These are phyloP conservation scores for Eolophus roseicapilla DNA, from an alignment of 2,113 vertebrate species.

Conservation along the genomic window DNA sequence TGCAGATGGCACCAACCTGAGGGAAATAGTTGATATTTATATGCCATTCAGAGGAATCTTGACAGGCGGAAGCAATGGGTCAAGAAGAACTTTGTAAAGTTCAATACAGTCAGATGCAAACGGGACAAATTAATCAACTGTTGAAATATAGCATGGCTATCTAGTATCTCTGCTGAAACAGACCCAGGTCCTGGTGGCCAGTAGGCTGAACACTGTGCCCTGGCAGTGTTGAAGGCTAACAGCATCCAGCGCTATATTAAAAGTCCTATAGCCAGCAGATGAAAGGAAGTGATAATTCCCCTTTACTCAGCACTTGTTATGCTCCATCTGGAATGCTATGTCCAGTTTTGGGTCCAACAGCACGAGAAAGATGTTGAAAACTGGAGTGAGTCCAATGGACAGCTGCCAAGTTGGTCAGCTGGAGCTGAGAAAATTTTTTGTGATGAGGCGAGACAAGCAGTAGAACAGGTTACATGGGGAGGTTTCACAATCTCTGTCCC, in stretches of 20 bases:
- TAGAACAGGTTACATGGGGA: neutral
- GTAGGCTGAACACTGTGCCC: neutral
- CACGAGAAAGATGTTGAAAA: neutral
- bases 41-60: neutral
- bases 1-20: fast-evolving
- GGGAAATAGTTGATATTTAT: neutral
- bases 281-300: neutral
- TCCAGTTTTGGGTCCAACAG: neutral
- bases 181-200: neutral
- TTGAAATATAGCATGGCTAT: neutral
- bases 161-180: neutral
- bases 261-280: neutral
- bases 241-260: neutral
- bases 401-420: neutral
- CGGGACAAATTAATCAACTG: neutral
- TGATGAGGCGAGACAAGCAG: neutral
- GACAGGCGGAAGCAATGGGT: neutral
- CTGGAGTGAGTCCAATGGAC: neutral
- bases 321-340: neutral
- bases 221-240: neutral
- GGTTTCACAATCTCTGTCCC: neutral
- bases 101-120: neutral
- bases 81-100: neutral
- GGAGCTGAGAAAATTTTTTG: neutral
- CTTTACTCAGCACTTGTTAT: neutral